A percentile compares a stretch with the other conserved stretches of the same genome.
These are phyloP conservation scores for Chinchilla lanigera DNA, from an alignment of 2,113 vertebrate genomes.

Conservation along the genomic window DNA sequence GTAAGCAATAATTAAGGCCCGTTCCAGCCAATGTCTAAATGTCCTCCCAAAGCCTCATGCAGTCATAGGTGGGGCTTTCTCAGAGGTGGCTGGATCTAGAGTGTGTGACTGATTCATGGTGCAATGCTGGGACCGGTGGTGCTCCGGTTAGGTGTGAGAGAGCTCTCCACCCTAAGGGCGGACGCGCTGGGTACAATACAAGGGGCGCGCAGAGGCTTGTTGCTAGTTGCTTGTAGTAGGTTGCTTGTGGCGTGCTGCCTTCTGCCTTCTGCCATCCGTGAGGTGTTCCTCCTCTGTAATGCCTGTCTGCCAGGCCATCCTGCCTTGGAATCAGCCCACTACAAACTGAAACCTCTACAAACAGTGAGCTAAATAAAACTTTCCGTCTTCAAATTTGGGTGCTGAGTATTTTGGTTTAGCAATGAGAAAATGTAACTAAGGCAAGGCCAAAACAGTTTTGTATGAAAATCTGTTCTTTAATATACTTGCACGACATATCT, in stretches of 20 bases:
- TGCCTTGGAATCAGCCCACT: neutral
- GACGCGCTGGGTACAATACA: neutral
- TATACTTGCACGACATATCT: neutral
- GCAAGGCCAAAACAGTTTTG: neutral
- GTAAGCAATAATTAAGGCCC: neutral
- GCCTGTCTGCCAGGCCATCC: neutral
- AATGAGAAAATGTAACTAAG: neutral
- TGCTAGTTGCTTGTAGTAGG: neutral
- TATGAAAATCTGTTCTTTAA: neutral
- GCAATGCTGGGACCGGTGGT: neutral
- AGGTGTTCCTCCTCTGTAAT: neutral
- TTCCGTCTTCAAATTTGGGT: neutral
- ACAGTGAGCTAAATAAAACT: neutral
- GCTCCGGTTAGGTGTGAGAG: neutral
- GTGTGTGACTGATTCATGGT: neutral
- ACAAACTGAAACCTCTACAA: neutral
- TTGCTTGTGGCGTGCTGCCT: neutral
- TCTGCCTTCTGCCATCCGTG: neutral
- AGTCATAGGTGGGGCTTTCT: neutral
- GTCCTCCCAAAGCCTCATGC: no score
- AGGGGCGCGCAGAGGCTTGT: neutral
- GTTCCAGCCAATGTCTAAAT: no score
- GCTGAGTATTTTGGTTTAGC: neutral
- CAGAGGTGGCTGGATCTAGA: neutral
- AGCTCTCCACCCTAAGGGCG: neutral